phyloP scores from a whole-genome alignment of 2,797 vertebrate species.

The Lindbergichthys nudifrons region DNA sequence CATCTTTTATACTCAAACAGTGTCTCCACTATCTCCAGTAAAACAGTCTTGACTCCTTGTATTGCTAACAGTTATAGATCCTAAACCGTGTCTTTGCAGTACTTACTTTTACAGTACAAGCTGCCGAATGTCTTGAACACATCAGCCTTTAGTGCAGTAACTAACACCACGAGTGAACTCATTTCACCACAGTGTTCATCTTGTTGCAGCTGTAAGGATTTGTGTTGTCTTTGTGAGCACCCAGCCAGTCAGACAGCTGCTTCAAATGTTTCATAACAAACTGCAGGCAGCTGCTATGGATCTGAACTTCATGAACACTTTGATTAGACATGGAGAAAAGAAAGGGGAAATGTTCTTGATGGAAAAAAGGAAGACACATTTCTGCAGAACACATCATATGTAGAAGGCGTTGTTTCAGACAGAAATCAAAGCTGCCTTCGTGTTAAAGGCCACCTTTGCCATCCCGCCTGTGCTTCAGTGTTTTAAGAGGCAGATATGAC shows the following conservation, averaged over 20 bases:
- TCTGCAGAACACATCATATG: slow-evolving; percentile 7
- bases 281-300: neutral
- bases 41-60: neutral
- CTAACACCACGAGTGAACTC: neutral
- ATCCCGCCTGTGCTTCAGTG: slow-evolving; percentile 28
- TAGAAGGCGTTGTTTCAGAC: neutral
- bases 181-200: neutral
- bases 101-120: neutral
- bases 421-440: slow-evolving; percentile 1
- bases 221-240: neutral
- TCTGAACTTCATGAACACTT: neutral
- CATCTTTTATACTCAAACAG: neutral
- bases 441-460: slow-evolving; percentile 16
- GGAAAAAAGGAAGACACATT: slow-evolving; percentile 13
- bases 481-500: slow-evolving; percentile 20
- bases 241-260: neutral
- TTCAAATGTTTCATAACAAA: neutral
- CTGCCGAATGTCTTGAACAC: no score
- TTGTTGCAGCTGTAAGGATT: neutral
- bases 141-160: neutral
- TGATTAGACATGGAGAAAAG: slow-evolving; percentile 3
- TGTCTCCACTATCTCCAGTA: neutral
- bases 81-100: neutral
- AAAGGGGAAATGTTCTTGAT: slow-evolving; percentile 13
- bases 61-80: neutral